Evolutionary conservation across 1,140 invertebrate species (phyloP).

Genomic region (Drosophila persimilis): DNA sequence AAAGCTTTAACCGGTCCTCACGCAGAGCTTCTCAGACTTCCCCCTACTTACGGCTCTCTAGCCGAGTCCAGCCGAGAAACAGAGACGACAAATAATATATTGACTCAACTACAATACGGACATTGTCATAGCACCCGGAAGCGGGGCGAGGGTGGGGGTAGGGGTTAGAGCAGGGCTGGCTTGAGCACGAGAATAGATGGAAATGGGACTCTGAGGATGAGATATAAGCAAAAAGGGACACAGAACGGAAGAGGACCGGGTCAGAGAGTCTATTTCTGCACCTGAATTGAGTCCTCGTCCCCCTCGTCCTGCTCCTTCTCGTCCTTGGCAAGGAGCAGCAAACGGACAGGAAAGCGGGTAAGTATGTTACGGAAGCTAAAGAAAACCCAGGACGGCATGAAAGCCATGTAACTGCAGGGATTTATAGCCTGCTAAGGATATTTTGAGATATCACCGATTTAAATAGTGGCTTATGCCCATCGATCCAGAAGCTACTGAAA

Average conservation of each 20-base stretch:
- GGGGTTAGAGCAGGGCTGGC: neutral
- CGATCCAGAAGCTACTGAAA: too few species aligned
- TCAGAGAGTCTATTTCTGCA: conserved; percentile 78
- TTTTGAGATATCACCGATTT: conserved; percentile 42
- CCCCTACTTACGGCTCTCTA: neutral
- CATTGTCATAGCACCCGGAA: conserved; percentile 74
- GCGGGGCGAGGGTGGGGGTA: conserved; percentile 22
- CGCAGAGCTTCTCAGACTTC: conserved; percentile 22
- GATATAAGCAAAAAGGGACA: conserved; percentile 13
- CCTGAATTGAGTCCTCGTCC: conserved; percentile 56
- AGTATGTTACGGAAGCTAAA: conserved; percentile 1
- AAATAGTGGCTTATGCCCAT: conserved; percentile 21
- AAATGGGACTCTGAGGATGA: conserved; percentile 18
- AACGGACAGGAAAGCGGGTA: conserved; percentile 18
- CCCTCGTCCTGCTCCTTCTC: too few species aligned
- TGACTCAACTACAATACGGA: conserved; percentile 79
- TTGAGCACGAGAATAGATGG: conserved; percentile 2
- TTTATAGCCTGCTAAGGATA: conserved; percentile 43
- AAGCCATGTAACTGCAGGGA: conserved; percentile 15
- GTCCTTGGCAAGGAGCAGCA: conserved; percentile 17
- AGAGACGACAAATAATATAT: conserved; percentile 76
- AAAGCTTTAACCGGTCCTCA: conserved; percentile 76
- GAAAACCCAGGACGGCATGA: conserved; percentile 5
- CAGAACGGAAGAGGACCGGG: conserved; percentile 63
- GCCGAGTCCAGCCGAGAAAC: conserved; percentile 13